A percentile compares a stretch with the other conserved stretches of the same genome.
Evolutionary conservation across 1,140 invertebrate species (phyloP).

Genomic region (Episyrphus balteatus): DNA sequence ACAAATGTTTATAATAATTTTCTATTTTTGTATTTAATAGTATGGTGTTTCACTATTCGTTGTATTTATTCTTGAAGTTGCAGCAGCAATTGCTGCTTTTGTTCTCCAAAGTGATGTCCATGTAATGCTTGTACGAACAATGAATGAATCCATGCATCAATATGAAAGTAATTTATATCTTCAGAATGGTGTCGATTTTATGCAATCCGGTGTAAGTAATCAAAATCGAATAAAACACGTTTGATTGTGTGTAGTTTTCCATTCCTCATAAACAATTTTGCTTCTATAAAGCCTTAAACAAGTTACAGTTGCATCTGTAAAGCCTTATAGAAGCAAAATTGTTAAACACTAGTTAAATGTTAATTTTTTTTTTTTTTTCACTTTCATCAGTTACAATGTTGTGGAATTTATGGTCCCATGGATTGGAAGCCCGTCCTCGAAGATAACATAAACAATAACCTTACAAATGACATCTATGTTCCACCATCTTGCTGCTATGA

Average conservation of each 20-base stretch:
- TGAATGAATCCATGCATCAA: constrained; percentile 43
- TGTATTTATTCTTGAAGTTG: constrained; percentile 70
- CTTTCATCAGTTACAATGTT: constrained; percentile 57
- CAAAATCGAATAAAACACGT: background rate
- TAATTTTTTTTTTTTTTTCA: too few species aligned
- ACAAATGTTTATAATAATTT: background rate
- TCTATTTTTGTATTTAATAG: constrained; percentile 39
- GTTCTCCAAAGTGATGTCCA: constrained; percentile 52
- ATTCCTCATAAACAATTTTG: too few species aligned
- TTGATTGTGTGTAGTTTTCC: background rate
- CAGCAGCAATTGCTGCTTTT: constrained; percentile 69
- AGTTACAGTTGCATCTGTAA: too few species aligned
- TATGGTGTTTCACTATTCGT: constrained; percentile 67
- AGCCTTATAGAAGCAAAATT: too few species aligned
- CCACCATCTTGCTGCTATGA: constrained; percentile 46
- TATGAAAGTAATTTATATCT: constrained; percentile 44
- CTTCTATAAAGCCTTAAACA: too few species aligned
- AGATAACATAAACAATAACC: constrained; percentile 11
- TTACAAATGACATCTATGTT: constrained; percentile 31
- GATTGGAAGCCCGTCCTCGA: constrained; percentile 49
- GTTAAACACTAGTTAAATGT: too few species aligned
- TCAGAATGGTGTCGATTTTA: constrained; percentile 46
- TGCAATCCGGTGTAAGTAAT: constrained; percentile 50
- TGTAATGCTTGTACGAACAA: constrained; percentile 44
- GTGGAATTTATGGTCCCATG: constrained; percentile 48